Evolutionary conservation across 2,888 invertebrate genomes (phyloP), one percentile per base, ranked within the genome.

Genomic region (Heliconius aoede): DNA sequence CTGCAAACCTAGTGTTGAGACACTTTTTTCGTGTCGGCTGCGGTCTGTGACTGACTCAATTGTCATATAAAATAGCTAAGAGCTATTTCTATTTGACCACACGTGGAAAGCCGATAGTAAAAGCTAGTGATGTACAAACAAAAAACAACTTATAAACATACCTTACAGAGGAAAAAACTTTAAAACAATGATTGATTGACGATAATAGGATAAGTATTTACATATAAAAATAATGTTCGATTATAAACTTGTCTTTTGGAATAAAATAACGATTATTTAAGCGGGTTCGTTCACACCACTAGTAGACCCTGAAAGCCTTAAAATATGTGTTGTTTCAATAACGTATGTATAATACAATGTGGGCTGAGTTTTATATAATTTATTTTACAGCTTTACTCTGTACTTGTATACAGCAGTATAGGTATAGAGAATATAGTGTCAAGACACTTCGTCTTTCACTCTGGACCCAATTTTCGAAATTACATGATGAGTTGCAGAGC

Each of bases 211-310:
- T 55, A 51, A 69, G 51, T 18, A 30, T 69, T 69, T 69, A 69
- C 32, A 69, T 69, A 55, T 55, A 69, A 69, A 69, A 69, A 69
- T 69, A 69, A 55, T 32, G 55, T 69, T 18, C 69, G 69, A 55
- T 69, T 55, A 69, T 32, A 55, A 69, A 69, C 69, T 69, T 69
- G 55, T 55, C 55, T 69, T 30, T 55, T n/a, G 24, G 69, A 55
- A 69, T 69, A 69, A 69, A 55, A 69, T 69, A 69, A 69, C 69
- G 24, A 69, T 69, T 69, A 55, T 69, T 69, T 55, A 69, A 69
- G 69, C 30, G 69, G 30, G 69, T 69, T 69, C 69, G 30, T 69
- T 69, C 69, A 69, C 69, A 69, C 55, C 30, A 55, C n/a, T 11
- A 8, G 69, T 55, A 69, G 69, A n/a, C 69, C 69, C 69, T 69